phyloP scores from a whole-genome alignment of 2,888 invertebrate species.

The Ypsolopha scabrella region DNA sequence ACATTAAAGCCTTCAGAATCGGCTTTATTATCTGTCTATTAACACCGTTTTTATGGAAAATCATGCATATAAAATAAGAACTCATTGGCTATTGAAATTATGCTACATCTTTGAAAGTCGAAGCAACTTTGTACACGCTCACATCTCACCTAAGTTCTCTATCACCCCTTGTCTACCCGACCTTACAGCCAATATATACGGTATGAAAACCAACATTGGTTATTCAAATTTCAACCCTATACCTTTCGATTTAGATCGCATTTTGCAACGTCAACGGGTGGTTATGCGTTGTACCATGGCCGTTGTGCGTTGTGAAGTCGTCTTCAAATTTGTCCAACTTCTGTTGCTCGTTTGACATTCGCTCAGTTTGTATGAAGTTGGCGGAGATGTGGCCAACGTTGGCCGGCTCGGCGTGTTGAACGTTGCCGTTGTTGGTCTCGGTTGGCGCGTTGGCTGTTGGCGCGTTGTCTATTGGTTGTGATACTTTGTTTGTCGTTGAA shows the following conservation, averaged over 20 bases:
- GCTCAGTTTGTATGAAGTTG: conserved; percentile 50
- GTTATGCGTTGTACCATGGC: conserved; percentile 31
- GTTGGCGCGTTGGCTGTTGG: conserved; percentile 20
- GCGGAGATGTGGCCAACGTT: conserved; percentile 43
- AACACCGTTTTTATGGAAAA: no score
- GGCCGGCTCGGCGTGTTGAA: conserved; percentile 12
- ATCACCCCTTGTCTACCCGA: neutral
- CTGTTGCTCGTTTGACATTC: conserved; percentile 29
- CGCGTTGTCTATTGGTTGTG: conserved; percentile 26
- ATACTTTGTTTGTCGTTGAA: conserved; percentile 21
- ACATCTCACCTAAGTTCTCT: conserved; percentile 3
- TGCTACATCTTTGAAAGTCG: neutral
- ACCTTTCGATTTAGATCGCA: conserved; percentile 35
- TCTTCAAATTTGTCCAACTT: conserved; percentile 35
- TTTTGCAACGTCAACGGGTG: conserved; percentile 58
- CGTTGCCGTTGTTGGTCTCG: conserved; percentile 44
- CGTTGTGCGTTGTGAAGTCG: conserved; percentile 61
- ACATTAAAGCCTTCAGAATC: no score
- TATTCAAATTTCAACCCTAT: conserved; percentile 18
- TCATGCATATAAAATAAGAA: no score
- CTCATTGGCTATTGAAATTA: no score
- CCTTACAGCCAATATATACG: conserved; percentile 44
- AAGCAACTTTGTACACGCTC: conserved; percentile 5
- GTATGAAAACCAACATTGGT: conserved; percentile 27
- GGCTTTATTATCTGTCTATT: no score